phyloP scores from a whole-genome alignment of 2,113 vertebrate species.

The Sigmodon hispidus region DNA sequence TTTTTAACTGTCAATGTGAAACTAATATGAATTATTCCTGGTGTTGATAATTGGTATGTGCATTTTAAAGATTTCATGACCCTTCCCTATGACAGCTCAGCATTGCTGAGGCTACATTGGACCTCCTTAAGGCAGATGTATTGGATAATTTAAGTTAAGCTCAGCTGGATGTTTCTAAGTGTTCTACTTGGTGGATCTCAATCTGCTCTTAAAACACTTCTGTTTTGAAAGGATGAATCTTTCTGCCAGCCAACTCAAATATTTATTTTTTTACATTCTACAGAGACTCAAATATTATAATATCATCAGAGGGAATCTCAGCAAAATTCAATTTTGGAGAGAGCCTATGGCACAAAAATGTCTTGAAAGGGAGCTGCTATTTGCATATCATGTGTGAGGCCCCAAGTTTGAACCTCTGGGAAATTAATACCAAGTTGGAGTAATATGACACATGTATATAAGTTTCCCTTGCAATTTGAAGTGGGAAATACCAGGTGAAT shows the following conservation, averaged over 20 bases:
- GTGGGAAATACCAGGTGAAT: neutral
- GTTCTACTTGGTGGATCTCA: neutral
- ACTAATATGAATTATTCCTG: neutral
- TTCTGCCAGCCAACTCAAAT: neutral
- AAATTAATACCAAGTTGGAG: neutral
- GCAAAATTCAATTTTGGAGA: slow-evolving; percentile 30
- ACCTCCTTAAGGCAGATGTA: neutral
- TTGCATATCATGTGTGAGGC: neutral
- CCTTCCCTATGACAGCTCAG: neutral
- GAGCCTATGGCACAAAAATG: neutral
- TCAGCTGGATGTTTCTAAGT: neutral
- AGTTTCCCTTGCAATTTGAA: neutral
- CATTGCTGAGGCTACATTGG: neutral
- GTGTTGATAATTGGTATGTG: neutral
- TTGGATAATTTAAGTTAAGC: slow-evolving; percentile 11
- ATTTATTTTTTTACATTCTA: slow-evolving; percentile 27
- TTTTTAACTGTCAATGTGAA: neutral
- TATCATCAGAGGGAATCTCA: neutral
- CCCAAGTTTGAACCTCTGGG: neutral
- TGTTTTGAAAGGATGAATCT: neutral
- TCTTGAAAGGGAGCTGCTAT: neutral
- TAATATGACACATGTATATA: slow-evolving; percentile 12
- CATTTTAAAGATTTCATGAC: neutral
- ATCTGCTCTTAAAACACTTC: slow-evolving; percentile 14
- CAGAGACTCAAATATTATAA: neutral